These are phyloP conservation scores for Apodemus speciosus DNA, from an alignment of 2,113 vertebrate genomes.

Conservation along the genomic window DNA sequence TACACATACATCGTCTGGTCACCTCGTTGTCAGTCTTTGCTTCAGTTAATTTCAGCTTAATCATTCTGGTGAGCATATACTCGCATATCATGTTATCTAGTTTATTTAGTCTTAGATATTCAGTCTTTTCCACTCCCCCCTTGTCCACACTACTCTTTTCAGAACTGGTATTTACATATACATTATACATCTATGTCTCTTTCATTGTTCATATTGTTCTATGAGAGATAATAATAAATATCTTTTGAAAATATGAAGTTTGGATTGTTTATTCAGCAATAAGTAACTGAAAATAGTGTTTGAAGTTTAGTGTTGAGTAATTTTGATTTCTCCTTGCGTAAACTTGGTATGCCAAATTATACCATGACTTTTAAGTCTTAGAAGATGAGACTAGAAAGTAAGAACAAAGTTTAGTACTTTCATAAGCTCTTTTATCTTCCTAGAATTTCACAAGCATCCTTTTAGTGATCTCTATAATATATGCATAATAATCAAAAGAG, in stretches of 20 bases:
- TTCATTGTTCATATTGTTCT: background rate
- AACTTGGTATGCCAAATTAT: slow-evolving; percentile 38
- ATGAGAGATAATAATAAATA: background rate
- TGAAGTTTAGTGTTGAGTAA: slow-evolving; percentile 50
- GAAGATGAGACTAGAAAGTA: slow-evolving; percentile 43
- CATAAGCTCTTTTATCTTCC: background rate
- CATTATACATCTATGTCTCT: background rate
- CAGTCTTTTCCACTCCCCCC: background rate
- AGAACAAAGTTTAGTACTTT: slow-evolving; percentile 30
- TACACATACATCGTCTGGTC: background rate
- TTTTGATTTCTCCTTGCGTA: slow-evolving; percentile 61
- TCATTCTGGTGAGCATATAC: background rate
- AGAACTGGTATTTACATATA: background rate
- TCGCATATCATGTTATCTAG: background rate
- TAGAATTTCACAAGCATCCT: slow-evolving; percentile 38
- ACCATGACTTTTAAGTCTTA: slow-evolving; percentile 20
- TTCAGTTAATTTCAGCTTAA: slow-evolving; percentile 34
- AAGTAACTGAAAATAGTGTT: slow-evolving; percentile 28
- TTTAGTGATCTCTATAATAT: slow-evolving; percentile 21
- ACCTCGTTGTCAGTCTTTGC: background rate
- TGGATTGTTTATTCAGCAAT: background rate
- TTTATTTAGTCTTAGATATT: slow-evolving; percentile 35
- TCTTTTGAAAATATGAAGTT: slow-evolving; percentile 43
- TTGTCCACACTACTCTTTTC: background rate
- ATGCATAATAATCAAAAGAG: slow-evolving; percentile 33